Evolutionary conservation across 2,113 vertebrate species (phyloP).

Genomic region (Tylochromis polylepis): DNA sequence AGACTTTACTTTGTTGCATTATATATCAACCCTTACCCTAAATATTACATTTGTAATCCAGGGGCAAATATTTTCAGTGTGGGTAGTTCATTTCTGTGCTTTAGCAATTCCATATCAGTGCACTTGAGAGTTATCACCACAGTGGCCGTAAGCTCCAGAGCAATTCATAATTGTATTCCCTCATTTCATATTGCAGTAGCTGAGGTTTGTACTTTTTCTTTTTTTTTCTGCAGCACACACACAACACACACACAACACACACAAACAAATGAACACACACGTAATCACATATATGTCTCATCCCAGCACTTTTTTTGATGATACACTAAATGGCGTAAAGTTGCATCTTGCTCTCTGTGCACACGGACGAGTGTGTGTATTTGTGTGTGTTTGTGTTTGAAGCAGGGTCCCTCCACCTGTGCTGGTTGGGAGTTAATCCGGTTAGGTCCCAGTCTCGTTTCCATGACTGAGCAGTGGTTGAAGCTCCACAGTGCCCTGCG

Average conservation of each 20-base stretch:
- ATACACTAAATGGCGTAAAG: conserved; percentile 77
- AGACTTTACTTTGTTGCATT: conserved; percentile 67
- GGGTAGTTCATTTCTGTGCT: conserved; percentile 44
- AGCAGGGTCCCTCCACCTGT: conserved; percentile 78
- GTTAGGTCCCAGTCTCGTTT: conserved; percentile 77
- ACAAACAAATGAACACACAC: conserved; percentile 18
- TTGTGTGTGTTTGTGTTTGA: conserved; percentile 17
- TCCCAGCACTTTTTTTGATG: conserved; percentile 67
- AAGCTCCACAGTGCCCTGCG: conserved; percentile 66
- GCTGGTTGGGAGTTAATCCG: conserved; percentile 81
- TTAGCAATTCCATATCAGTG: conserved; percentile 57
- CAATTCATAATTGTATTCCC: conserved; percentile 71
- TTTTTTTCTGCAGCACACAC: conserved; percentile 32
- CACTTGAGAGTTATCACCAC: conserved; percentile 62
- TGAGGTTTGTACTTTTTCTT: conserved; percentile 51
- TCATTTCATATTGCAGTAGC: conserved; percentile 66
- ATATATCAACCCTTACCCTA: conserved; percentile 60
- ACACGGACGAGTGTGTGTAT: not conserved
- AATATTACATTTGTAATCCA: conserved; percentile 62
- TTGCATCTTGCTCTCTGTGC: conserved; percentile 76
- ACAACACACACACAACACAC: conserved; percentile 38
- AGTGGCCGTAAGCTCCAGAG: conserved; percentile 63
- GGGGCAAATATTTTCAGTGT: conserved; percentile 67
- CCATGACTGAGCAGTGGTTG: conserved; percentile 69
- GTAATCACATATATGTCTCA: conserved; percentile 52